phyloP scores from a whole-genome alignment of 2,797 vertebrate species.

The Harpagifer antarcticus region DNA sequence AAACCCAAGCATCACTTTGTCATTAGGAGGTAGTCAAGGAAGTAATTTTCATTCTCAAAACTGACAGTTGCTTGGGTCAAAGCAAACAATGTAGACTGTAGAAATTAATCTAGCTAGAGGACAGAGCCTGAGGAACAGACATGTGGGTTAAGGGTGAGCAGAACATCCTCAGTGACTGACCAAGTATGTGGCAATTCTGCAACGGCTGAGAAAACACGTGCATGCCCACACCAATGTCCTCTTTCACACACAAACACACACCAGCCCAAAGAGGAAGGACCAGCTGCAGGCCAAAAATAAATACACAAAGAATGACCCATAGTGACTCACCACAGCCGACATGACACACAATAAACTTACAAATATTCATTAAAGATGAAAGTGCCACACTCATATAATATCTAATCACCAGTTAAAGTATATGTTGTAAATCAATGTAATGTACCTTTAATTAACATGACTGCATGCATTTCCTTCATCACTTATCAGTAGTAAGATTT shows the following conservation, averaged over 20 bases:
- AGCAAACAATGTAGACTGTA: not conserved
- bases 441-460: no score
- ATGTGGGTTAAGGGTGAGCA: slow-evolving; percentile 67
- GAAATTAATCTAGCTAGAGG: slow-evolving; percentile 9
- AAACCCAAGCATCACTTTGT: slow-evolving; percentile 38
- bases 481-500: not conserved
- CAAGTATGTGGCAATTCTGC: slow-evolving; percentile 58
- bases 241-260: slow-evolving; percentile 6
- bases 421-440: not conserved
- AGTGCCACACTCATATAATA: not conserved
- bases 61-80: not conserved
- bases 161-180: slow-evolving; percentile 49
- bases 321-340: slow-evolving; percentile 76
- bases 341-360: slow-evolving; percentile 32
- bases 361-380: slow-evolving; percentile 11
- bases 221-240: slow-evolving; percentile 45
- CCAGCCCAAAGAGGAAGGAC: slow-evolving; percentile 68
- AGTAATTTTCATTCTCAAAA: slow-evolving; percentile 7
- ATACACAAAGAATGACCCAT: slow-evolving; percentile 75
- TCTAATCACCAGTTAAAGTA: not conserved
- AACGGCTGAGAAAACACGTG: slow-evolving; percentile 76
- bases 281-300: slow-evolving; percentile 82
- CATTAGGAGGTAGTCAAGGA: slow-evolving; percentile 20
- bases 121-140: slow-evolving; percentile 33
- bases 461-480: not conserved